Percentiles rank a stretch among this genome's conserved stretches.
phyloP scores from a whole-genome alignment of 2,797 vertebrate species.

The Hafferia zeledoni region DNA sequence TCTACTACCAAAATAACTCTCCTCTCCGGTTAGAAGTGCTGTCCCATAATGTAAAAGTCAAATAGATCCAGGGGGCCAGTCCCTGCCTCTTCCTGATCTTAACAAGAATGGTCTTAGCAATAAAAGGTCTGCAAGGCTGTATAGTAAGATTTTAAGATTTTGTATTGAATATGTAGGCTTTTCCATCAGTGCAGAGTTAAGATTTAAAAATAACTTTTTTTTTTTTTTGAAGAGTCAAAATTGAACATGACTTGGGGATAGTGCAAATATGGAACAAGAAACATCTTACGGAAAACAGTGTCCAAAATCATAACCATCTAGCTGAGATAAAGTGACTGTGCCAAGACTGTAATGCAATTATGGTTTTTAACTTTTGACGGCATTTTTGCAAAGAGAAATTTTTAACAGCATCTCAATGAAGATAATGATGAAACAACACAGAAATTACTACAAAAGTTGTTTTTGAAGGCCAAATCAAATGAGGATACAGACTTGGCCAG shows the following conservation, averaged over 20 bases:
- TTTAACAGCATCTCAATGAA: not conserved
- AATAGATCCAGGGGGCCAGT: not conserved
- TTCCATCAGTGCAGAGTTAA: not conserved
- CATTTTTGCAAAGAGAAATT: not conserved
- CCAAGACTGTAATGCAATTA: not conserved
- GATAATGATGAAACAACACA: not conserved
- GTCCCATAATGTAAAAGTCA: conserved; percentile 6
- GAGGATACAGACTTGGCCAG: not conserved
- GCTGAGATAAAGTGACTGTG: not conserved
- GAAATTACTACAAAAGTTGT: not conserved
- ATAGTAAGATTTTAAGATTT: not conserved
- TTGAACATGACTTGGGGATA: not conserved
- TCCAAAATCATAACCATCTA: conserved; percentile 7
- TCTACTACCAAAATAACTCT: conserved; percentile 1
- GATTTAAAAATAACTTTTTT: not conserved
- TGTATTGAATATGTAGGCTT: not conserved
- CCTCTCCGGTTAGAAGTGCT: not conserved
- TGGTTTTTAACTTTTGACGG: not conserved
- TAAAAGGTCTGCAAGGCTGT: not conserved
- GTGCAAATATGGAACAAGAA: not conserved
- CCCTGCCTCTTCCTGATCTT: not conserved
- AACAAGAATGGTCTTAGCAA: not conserved
- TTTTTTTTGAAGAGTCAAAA: not conserved
- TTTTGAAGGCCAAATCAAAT: not conserved
- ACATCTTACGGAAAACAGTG: conserved; percentile 33